Evolutionary conservation across 2,888 invertebrate genomes (phyloP).

Genomic region (Drosophila austrosaltans): DNA sequence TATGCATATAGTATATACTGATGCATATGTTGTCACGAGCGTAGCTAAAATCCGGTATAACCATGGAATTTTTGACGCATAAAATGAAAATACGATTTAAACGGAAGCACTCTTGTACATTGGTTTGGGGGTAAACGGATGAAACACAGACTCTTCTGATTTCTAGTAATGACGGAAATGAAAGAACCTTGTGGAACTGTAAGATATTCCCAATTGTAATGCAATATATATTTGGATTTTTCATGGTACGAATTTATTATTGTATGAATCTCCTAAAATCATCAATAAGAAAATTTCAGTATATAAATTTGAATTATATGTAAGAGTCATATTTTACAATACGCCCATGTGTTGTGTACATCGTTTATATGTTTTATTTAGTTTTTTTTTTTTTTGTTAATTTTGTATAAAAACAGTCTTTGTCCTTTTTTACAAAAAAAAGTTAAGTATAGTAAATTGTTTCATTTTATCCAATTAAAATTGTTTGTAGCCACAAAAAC

Average conservation of each 20-base stretch:
- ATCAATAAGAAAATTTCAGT: too few species aligned
- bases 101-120: too few species aligned
- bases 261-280: too few species aligned
- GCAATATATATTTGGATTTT: too few species aligned
- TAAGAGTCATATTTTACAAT: not conserved
- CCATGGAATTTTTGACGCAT: not conserved
- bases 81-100: not conserved
- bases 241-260: too few species aligned
- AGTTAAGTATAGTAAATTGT: not conserved
- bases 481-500: not conserved
- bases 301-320: too few species aligned
- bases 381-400: not conserved
- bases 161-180: too few species aligned
- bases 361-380: not conserved
- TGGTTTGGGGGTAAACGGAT: too few species aligned
- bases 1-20: not conserved
- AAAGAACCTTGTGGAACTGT: too few species aligned
- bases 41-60: not conserved
- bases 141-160: too few species aligned
- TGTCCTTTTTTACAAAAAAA: not conserved
- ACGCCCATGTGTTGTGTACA: not conserved
- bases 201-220: too few species aligned
- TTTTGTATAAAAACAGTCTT: too few species aligned
- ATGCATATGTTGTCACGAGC: not conserved
- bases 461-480: conserved; percentile 1